Evolutionary conservation across 2,113 vertebrate species (phyloP).

Genomic region (Mobula hypostoma): DNA sequence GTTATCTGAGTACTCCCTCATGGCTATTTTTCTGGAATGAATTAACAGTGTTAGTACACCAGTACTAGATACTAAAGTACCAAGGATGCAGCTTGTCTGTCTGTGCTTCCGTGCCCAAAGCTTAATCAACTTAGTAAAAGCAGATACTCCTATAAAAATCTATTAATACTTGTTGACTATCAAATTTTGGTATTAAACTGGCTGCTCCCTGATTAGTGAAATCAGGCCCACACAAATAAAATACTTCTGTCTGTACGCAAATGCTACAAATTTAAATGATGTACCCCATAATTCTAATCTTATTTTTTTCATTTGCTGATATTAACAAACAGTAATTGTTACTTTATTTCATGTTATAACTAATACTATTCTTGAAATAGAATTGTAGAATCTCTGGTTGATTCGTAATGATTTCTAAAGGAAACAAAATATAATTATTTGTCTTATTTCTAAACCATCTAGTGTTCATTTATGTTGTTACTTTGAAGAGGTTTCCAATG

Average conservation of each 20-base stretch:
- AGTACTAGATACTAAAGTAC: too few relatives aligned
- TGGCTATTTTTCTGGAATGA: too few relatives aligned
- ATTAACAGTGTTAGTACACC: too few relatives aligned
- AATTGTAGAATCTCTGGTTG: background rate
- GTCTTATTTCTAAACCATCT: background rate
- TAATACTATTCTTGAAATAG: background rate
- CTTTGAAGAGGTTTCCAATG: background rate
- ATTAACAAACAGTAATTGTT: background rate
- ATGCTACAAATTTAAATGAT: background rate
- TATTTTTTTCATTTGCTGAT: background rate
- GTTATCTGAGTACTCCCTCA: too few relatives aligned
- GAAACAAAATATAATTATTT: background rate
- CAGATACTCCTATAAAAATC: background rate
- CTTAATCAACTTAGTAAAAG: background rate
- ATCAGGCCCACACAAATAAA: too few relatives aligned
- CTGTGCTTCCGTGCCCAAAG: background rate
- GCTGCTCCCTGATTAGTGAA: too few relatives aligned
- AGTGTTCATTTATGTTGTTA: background rate
- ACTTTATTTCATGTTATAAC: background rate
- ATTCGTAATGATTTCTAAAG: background rate
- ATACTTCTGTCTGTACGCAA: background rate
- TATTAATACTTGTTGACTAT: background rate
- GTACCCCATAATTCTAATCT: background rate
- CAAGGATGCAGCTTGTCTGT: background rate
- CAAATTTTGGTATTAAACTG: background rate